Percentiles rank a stretch among this genome's conserved stretches.
phyloP scores from a whole-genome alignment of 2,888 invertebrate genomes.

The Craniophora ligustri region DNA sequence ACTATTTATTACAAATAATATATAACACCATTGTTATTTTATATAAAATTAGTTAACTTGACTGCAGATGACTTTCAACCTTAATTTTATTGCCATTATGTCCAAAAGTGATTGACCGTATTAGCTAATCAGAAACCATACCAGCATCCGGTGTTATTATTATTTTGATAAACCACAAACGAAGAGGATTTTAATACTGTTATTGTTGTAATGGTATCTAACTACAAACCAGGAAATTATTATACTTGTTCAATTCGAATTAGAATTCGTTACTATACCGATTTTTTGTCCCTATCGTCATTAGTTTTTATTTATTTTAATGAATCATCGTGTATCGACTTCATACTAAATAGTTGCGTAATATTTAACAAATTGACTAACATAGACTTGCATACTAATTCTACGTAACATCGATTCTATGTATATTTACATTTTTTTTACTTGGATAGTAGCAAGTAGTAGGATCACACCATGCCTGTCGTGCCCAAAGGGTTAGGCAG shows the following conservation, averaged over 20 bases:
- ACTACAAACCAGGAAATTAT: neutral
- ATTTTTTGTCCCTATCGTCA: slow-evolving; percentile 23
- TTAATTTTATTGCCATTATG: too few species aligned
- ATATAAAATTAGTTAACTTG: too few species aligned
- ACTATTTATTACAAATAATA: too few species aligned
- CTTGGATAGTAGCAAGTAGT: too few species aligned
- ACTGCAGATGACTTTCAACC: too few species aligned
- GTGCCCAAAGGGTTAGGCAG: too few species aligned
- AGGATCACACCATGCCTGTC: too few species aligned
- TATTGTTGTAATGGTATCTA: neutral
- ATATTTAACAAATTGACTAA: neutral
- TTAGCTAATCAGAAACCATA: too few species aligned
- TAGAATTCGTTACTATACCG: neutral
- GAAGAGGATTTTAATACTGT: neutral
- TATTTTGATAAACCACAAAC: neutral
- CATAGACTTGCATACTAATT: neutral
- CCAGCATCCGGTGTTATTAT: neutral
- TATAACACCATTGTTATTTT: too few species aligned
- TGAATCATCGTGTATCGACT: slow-evolving; percentile 18
- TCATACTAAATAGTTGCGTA: slow-evolving; percentile 15
- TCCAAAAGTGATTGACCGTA: too few species aligned
- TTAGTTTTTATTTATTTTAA: slow-evolving; percentile 19
- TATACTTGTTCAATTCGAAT: slow-evolving; percentile 1
- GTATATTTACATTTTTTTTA: neutral
- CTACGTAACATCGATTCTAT: neutral